Evolutionary conservation across 2,797 vertebrate genomes (phyloP), one percentile per base, ranked within the genome.

Genomic region (Peromyscus eremicus): DNA sequence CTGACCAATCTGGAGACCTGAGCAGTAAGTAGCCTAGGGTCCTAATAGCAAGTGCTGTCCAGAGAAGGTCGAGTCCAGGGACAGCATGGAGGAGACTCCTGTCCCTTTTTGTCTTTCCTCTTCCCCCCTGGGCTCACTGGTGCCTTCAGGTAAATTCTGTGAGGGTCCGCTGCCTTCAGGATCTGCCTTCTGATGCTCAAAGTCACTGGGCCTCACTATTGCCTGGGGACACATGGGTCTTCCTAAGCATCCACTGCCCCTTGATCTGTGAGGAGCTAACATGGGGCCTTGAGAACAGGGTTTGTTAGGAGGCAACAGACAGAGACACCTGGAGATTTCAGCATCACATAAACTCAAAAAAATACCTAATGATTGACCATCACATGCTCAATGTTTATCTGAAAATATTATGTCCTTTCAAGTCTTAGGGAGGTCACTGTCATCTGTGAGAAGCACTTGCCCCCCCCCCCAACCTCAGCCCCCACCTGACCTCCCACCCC

Each of bases 331-430:
- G 52, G 82, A 85, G 21, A 86, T 37, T 83, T 76, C 21, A 17
- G 49, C 57, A 60, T 91, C 71, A 49, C 37, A 40, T 12, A 86
- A 82, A 83, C 12, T 52, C 81, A 85, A 60, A 94, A 93, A 77
- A 81, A 81, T 62, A 12, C 2, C 64, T 40, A 70, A n/a, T 5
- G 70, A 79, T 29, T 52, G 40, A 60, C 19, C 49, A 55, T 64
- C 64, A 25, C 9, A 73, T 71, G 82, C n/a, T 49, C 60, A 73
- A 79, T 6, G 37, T 43, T 71, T 86, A 21, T 75, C 90, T 60
- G 73, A 88, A 89, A 73, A 75, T 66, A 57, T 17, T 23, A 37
- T 0, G 2, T 23, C 23, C 14, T 32, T 29, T 70, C 23, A 64
- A 55, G 55, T 55, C 37, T 81, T 84, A 80, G 75, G 57, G 16